Percentiles rank a stretch among this genome's conserved stretches.
phyloP scores from a whole-genome alignment of 2,888 invertebrate species.

The Aromia moschata region DNA sequence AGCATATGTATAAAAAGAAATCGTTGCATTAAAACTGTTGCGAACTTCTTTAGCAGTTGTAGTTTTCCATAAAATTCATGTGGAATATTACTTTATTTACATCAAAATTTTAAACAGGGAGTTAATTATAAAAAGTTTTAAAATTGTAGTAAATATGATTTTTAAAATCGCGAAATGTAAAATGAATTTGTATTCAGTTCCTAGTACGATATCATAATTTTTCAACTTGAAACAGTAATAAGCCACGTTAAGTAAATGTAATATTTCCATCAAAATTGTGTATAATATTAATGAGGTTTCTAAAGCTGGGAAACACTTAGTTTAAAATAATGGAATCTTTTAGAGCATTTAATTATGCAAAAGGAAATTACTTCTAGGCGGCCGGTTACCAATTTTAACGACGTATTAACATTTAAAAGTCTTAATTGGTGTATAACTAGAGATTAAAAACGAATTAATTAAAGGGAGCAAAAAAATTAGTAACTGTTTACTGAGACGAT shows the following conservation, averaged over 20 bases:
- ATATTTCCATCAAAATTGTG: too few species aligned
- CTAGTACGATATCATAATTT: neutral
- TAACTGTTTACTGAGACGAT: neutral
- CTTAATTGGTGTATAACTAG: neutral
- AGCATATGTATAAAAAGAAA: too few species aligned
- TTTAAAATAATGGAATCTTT: neutral
- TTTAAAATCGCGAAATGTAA: neutral
- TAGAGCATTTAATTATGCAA: neutral
- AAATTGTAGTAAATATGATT: neutral
- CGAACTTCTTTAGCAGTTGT: too few species aligned
- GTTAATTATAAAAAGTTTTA: too few species aligned
- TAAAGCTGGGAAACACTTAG: neutral
- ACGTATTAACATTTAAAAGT: constrained; percentile 2
- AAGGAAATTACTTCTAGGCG: neutral
- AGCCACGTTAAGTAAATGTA: too few species aligned
- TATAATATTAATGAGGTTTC: neutral
- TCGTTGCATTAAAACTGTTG: too few species aligned
- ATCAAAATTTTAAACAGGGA: too few species aligned
- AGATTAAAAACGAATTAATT: neutral
- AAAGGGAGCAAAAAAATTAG: neutral
- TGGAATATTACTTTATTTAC: too few species aligned
- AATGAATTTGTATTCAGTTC: neutral
- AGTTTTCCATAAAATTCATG: too few species aligned
- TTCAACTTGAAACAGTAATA: neutral
- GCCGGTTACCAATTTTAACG: neutral